phyloP scores from a whole-genome alignment of 2,888 invertebrate species.

The Venusia cambrica region DNA sequence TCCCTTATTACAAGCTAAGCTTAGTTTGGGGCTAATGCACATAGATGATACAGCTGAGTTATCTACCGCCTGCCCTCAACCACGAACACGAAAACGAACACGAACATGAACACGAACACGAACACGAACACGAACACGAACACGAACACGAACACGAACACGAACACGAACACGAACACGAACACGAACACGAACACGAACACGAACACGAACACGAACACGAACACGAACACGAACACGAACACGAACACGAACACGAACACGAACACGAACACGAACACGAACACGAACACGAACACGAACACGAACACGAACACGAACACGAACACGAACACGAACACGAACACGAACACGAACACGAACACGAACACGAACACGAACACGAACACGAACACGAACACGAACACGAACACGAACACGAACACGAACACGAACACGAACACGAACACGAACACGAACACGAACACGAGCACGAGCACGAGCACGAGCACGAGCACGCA shows the following conservation, averaged over 20 bases:
- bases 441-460: conserved; percentile 14
- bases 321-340: not conserved
- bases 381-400: conserved; percentile 1
- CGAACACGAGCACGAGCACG: not conserved
- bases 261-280: not conserved
- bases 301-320: not conserved
- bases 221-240: not conserved
- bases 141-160: conserved; percentile 1
- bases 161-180: conserved; percentile 14
- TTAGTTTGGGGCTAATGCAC: too few species aligned
- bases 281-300: not conserved
- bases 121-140: too few species aligned
- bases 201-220: not conserved
- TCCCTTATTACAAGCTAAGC: too few species aligned
- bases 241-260: not conserved
- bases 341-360: not conserved
- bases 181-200: not conserved
- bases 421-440: not conserved
- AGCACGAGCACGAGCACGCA: not conserved
- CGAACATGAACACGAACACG: too few species aligned
- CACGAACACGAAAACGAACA: too few species aligned
- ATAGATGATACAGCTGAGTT: too few species aligned
- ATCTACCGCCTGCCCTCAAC: too few species aligned
- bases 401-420: not conserved
- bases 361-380: conserved; percentile 1